Evolutionary conservation across 2,797 vertebrate genomes (phyloP), one percentile per base, ranked within the genome.

Genomic region (Pelobates cultripes): DNA sequence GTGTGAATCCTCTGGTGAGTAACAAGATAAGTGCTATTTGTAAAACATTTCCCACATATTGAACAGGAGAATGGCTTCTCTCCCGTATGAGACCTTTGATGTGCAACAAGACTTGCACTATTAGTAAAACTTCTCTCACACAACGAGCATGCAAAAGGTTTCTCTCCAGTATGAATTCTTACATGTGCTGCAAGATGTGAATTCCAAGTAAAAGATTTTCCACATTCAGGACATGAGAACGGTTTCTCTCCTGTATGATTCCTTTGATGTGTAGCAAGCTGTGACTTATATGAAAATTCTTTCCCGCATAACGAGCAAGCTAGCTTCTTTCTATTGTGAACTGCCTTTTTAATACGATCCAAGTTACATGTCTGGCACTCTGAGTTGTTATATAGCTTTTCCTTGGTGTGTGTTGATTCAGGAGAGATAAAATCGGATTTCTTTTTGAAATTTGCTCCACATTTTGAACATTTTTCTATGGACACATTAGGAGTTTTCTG

Each of bases 21-120:
- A 0, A 85, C 82, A 0, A 86, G 85, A 78, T 86, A 70, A 2
- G 85, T 86, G 3, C 84, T 84, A 61, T 90, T 84, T 0, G 10
- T 88, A 80, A 94, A 94, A 84, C 91, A 92, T 87, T 93, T 88
- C 74, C 92, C 89, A 43, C 93, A 94, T 86, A 93, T 92, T 0
- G 90, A 89, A 81, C 93, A 94, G 6, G 91, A 28, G 28, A 28
- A 28, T 28, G 28, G 28, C 28, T 28, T 28, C 28, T 28, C 28
- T 28, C 28, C 28, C 91, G 14, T 87, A 57, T 88, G 90, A 85
- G 88, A 87, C 28, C 88, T 89, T n/a, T 74, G 66, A 55, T 80
- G 78, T 43, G 45, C 43, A 53, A 55, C 42, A 55, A 74, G 64
- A 12, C 57, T 64, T 43, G 60, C 41, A 3, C 41, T 53, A 40